Conservation (phyloP, 2,797 vertebrate genomes). For the Borostomias antarcticus region DNA sequence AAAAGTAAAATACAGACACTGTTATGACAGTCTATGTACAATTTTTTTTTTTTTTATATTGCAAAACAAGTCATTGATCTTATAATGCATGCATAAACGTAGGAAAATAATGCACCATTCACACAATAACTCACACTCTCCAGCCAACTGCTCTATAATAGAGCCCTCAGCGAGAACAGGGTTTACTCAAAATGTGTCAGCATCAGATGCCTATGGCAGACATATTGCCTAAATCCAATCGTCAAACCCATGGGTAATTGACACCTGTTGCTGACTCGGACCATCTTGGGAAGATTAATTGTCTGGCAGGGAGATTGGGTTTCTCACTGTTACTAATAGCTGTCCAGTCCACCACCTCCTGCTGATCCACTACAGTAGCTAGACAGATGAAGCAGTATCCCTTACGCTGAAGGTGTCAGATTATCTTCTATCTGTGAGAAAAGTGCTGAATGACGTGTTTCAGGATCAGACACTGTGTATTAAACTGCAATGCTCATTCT, state of each 20-base stretch:
- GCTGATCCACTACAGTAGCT: slow-evolving; percentile 10
- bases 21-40: too few species aligned
- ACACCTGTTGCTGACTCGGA: slow-evolving; percentile 44
- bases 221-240: slow-evolving; percentile 40
- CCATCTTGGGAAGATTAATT: slow-evolving; percentile 49
- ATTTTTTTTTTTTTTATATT: background rate
- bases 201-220: slow-evolving; percentile 38
- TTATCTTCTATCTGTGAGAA: background rate
- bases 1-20: too few species aligned
- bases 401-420: background rate
- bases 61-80: background rate
- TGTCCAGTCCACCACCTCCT: slow-evolving; percentile 31
- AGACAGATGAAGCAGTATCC: background rate
- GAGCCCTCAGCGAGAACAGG: slow-evolving; percentile 26
- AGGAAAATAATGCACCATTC: background rate
- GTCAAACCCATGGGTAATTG: slow-evolving; percentile 45
- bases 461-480: background rate
- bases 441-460: background rate
- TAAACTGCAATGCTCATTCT: background rate
- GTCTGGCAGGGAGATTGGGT: slow-evolving; percentile 48
- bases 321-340: slow-evolving; percentile 33
- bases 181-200: slow-evolving; percentile 53
- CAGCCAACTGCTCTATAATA: slow-evolving; percentile 28
- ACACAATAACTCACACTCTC: slow-evolving; percentile 8
- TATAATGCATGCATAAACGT: too few species aligned